Percentiles rank a stretch among this genome's conserved stretches.
Evolutionary conservation across 2,113 vertebrate species (phyloP).

Genomic region (Oxyura jamaicensis): DNA sequence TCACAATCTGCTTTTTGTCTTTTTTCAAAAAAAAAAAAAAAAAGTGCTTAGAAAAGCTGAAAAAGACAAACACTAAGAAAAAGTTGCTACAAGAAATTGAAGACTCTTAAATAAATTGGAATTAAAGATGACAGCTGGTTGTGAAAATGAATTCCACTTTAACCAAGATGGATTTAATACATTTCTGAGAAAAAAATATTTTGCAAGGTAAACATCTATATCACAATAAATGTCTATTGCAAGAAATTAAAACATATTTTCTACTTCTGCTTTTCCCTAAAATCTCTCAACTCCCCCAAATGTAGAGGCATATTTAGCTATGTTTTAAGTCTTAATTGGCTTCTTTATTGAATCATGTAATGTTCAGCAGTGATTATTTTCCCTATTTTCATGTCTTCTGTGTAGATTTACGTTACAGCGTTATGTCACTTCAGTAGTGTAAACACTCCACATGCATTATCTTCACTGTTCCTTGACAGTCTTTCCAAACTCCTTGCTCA

Average conservation of each 20-base stretch:
- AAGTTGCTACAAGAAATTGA: background rate
- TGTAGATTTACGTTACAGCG: background rate
- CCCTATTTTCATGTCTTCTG: background rate
- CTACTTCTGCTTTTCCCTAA: background rate
- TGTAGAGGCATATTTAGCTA: background rate
- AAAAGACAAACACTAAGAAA: background rate
- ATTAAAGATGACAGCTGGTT: background rate
- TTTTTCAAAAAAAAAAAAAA: too few species aligned
- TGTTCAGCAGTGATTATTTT: background rate
- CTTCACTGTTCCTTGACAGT: background rate
- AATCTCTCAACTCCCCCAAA: background rate
- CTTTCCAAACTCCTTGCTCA: background rate
- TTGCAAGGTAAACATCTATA: background rate
- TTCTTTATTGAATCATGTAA: background rate
- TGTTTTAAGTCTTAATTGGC: background rate
- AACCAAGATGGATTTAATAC: background rate
- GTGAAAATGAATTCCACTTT: background rate
- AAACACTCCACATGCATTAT: background rate
- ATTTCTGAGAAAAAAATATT: background rate
- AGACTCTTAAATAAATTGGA: background rate
- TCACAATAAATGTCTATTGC: background rate
- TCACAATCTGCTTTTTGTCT: background rate
- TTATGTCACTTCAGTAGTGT: background rate
- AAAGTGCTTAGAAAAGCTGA: background rate
- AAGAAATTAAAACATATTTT: background rate